A percentile compares a stretch with the other conserved stretches of the same genome.
phyloP scores from a whole-genome alignment of 2,888 invertebrate genomes.

The Lasioglossum figueresi region DNA sequence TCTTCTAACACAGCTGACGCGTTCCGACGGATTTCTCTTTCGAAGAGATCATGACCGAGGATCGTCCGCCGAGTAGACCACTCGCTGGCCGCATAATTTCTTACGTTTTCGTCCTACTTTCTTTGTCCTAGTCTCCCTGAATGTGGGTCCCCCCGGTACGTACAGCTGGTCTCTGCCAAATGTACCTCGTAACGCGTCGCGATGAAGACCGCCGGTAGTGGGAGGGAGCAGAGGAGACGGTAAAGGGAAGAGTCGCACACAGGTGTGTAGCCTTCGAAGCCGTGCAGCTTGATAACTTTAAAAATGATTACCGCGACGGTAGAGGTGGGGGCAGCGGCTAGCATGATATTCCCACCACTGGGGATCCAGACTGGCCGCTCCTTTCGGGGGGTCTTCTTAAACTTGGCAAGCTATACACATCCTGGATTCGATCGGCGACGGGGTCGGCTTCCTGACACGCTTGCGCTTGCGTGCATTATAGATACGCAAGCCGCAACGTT shows the following conservation, averaged over 20 bases:
- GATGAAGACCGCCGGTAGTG: conserved; percentile 21
- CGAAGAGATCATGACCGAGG: not conserved
- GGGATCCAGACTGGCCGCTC: not conserved
- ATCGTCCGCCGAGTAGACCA: not conserved
- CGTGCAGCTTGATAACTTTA: conserved; percentile 7
- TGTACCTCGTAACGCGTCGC: conserved; percentile 27
- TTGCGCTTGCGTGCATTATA: conserved; percentile 36
- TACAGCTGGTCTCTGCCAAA: conserved; percentile 20
- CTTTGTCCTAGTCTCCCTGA: conserved; percentile 72
- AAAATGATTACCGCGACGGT: not conserved
- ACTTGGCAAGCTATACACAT: conserved; percentile 51
- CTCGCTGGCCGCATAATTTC: conserved; percentile 37
- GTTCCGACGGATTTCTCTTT: not conserved
- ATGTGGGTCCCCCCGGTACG: conserved; percentile 70
- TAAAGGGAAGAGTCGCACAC: conserved; percentile 10
- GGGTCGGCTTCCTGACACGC: conserved; percentile 21
- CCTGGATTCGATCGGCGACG: conserved; percentile 64
- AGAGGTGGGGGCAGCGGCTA: not conserved
- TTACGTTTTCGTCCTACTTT: conserved; percentile 71
- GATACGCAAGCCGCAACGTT: conserved; percentile 40
- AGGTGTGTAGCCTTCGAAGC: conserved; percentile 37
- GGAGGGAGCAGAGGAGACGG: not conserved
- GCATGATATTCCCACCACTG: not conserved
- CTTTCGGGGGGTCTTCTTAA: conserved; percentile 20
- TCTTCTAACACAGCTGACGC: not conserved